These are phyloP conservation scores for Brachyalestes nurse DNA, from an alignment of 2,797 vertebrate species.

Conservation along the genomic window DNA sequence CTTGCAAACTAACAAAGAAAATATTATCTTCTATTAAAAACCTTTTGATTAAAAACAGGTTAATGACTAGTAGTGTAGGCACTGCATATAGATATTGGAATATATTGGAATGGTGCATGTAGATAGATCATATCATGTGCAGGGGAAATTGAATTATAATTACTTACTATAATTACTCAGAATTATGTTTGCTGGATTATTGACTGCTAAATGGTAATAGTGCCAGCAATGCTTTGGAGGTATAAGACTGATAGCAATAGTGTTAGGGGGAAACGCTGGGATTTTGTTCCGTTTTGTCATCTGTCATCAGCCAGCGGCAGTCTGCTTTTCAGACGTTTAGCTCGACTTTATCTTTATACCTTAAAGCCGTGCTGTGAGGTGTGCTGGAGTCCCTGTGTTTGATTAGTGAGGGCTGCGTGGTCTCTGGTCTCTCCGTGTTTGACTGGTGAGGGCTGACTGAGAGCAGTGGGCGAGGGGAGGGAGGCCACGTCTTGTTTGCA, in stretches of 20 bases:
- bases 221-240: background rate
- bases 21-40: too few relatives aligned
- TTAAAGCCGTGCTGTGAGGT: background rate
- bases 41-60: too few relatives aligned
- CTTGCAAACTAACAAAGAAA: too few relatives aligned
- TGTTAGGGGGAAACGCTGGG: background rate
- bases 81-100: too few relatives aligned
- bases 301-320: background rate
- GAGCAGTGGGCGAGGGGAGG: slow-evolving; percentile 56
- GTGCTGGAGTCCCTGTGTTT: slow-evolving; percentile 7
- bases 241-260: background rate
- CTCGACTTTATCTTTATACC: background rate
- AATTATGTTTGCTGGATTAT: background rate
- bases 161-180: background rate
- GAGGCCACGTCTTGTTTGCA: slow-evolving; percentile 80
- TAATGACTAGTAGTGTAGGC: too few relatives aligned
- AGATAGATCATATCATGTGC: background rate
- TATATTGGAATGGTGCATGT: background rate
- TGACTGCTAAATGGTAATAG: background rate
- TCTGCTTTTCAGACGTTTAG: background rate
- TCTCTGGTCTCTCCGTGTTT: slow-evolving; percentile 40
- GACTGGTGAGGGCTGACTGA: slow-evolving; percentile 56
- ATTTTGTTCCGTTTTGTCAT: background rate
- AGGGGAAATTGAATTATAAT: background rate
- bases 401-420: slow-evolving; percentile 29